Evolutionary conservation across 1,140 invertebrate species (phyloP).

Genomic region (Medauroidea extradentata): DNA sequence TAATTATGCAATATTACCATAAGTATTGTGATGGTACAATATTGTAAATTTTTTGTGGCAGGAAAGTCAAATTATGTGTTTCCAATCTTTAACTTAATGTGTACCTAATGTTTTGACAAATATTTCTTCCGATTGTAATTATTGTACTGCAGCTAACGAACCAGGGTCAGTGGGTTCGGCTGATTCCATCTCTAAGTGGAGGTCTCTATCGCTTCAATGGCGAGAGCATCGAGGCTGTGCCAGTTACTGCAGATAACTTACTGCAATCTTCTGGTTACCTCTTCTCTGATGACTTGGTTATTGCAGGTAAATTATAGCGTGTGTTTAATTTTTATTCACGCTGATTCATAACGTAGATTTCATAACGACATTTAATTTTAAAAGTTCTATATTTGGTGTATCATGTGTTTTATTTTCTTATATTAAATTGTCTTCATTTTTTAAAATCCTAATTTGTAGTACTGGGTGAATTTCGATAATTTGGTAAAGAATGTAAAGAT

Average conservation of each 20-base stretch:
- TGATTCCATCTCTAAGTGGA: constrained; percentile 89
- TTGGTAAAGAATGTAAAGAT: no score
- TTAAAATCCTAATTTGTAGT: no score
- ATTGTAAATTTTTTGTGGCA: background rate
- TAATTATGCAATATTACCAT: background rate
- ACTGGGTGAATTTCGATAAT: no score
- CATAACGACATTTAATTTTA: no score
- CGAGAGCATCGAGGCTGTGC: constrained; percentile 77
- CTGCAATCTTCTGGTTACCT: constrained; percentile 74
- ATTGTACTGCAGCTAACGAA: constrained; percentile 61
- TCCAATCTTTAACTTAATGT: background rate
- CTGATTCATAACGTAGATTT: no score
- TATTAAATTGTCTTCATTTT: background rate
- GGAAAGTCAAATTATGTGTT: no score
- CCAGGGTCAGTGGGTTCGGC: constrained; percentile 76
- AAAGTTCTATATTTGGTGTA: no score
- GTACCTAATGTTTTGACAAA: background rate
- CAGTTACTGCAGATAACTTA: constrained; percentile 78
- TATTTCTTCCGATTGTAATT: background rate
- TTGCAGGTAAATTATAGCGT: constrained; percentile 60
- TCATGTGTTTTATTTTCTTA: background rate
- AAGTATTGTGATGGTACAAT: background rate
- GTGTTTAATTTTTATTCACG: background rate
- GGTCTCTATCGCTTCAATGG: constrained; percentile 89
- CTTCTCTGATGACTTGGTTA: constrained; percentile 79